Evolutionary conservation across 2,888 invertebrate species (phyloP).

Genomic region (Eumerus sabulonum): DNA sequence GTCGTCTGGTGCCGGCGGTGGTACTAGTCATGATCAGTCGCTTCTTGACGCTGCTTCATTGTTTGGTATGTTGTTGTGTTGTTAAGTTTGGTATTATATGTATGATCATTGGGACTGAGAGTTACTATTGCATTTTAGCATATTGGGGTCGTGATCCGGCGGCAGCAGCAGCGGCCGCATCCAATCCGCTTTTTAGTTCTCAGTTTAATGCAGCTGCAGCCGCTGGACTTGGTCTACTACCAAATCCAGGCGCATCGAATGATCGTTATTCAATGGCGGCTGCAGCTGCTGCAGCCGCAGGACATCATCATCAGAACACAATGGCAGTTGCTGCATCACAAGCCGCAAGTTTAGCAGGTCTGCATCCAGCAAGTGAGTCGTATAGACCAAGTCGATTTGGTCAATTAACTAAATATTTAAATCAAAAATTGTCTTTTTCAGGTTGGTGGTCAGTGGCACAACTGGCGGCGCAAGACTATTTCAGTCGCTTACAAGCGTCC

Average conservation of each 20-base stretch:
- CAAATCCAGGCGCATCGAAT: constrained; percentile 79
- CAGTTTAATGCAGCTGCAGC: constrained; percentile 79
- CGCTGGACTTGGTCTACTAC: constrained; percentile 77
- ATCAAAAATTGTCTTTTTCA: constrained; percentile 71
- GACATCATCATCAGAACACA: constrained; percentile 84
- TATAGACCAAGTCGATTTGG: too few species aligned
- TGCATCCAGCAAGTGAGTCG: constrained; percentile 85
- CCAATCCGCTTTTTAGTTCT: constrained; percentile 78
- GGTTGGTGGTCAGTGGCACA: constrained; percentile 97
- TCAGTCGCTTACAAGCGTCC: constrained; percentile 89
- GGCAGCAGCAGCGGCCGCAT: constrained; percentile 78
- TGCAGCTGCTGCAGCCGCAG: constrained; percentile 79
- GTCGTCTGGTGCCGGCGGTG: constrained; percentile 72
- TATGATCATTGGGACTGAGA: constrained; percentile 1
- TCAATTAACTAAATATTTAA: neutral
- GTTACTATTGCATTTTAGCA: constrained; percentile 79
- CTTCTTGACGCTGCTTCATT: constrained; percentile 90
- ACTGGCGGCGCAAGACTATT: constrained; percentile 92
- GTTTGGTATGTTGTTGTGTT: constrained; percentile 80
- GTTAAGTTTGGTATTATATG: too few species aligned
- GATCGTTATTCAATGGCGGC: constrained; percentile 78
- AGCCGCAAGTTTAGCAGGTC: constrained; percentile 87
- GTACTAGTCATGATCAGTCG: constrained; percentile 82
- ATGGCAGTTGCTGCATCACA: constrained; percentile 92
- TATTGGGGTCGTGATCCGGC: constrained; percentile 88